Evolutionary conservation across 2,797 vertebrate genomes (phyloP).

Genomic region (Paratrypauchen microcephalus): DNA sequence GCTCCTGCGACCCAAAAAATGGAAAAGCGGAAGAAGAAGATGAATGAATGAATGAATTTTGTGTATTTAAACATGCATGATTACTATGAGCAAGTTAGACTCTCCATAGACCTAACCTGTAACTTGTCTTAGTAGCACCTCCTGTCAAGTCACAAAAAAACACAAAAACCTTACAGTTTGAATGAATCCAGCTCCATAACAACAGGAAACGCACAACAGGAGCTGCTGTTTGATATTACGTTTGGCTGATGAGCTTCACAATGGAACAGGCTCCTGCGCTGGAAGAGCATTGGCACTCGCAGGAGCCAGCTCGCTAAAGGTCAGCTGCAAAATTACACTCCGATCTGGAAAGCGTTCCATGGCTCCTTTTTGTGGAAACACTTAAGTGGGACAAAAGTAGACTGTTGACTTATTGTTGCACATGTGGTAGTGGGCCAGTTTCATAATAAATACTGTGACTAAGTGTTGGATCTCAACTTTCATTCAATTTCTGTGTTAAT

Average conservation of each 20-base stretch:
- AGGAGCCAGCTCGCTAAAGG: conserved; percentile 5
- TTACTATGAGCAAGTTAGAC: too few relatives aligned
- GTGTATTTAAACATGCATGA: too few relatives aligned
- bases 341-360: conserved; percentile 21
- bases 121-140: too few relatives aligned
- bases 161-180: not conserved
- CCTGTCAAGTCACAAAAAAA: not conserved
- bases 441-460: conserved; percentile 3
- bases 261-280: conserved; percentile 1
- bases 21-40: too few relatives aligned
- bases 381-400: conserved; percentile 23
- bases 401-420: conserved; percentile 31
- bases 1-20: too few relatives aligned
- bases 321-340: conserved; percentile 7
- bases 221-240: conserved; percentile 1
- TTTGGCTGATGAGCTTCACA: conserved; percentile 5
- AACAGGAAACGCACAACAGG: conserved; percentile 10
- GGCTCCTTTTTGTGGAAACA: conserved; percentile 23
- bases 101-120: too few relatives aligned
- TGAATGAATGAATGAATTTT: too few relatives aligned
- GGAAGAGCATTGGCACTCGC: not conserved
- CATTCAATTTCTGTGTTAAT: conserved; percentile 1
- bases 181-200: not conserved
- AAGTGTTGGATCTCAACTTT: not conserved
- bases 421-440: conserved; percentile 4